Evolutionary conservation across 2,113 vertebrate species (phyloP).

Genomic region (Pollachius pollachius): DNA sequence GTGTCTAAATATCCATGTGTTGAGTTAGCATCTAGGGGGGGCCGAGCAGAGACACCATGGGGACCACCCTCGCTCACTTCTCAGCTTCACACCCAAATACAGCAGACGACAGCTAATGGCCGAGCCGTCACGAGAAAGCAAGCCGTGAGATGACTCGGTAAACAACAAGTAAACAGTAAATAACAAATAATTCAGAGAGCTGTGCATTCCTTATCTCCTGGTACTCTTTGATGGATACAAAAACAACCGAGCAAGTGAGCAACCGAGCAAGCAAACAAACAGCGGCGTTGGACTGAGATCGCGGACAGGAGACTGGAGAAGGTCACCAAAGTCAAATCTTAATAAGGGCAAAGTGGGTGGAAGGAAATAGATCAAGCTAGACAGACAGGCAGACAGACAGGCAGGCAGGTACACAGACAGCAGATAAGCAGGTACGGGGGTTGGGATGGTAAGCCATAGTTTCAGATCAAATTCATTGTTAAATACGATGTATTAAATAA

Average conservation of each 20-base stretch:
- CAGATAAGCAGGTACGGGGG: background rate
- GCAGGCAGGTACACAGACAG: background rate
- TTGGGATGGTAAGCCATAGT: background rate
- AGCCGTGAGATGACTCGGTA: background rate
- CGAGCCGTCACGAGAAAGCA: background rate
- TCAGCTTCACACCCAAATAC: too few species aligned
- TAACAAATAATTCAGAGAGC: background rate
- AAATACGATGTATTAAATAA: background rate
- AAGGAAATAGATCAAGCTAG: background rate
- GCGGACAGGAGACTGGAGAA: background rate
- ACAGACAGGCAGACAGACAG: background rate
- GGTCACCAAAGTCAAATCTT: too few species aligned
- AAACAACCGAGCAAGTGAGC: background rate
- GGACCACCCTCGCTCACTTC: too few species aligned
- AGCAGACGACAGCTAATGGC: background rate
- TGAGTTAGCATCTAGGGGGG: too few species aligned
- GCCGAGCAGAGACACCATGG: too few species aligned
- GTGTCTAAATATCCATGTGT: too few species aligned
- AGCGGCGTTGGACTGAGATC: too few species aligned
- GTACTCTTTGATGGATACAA: too few species aligned
- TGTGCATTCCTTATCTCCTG: background rate
- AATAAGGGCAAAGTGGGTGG: too few species aligned
- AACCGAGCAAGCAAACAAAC: background rate
- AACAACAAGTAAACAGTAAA: background rate
- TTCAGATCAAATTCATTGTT: background rate